Conservation (phyloP, 2,797 vertebrate species). For the Molossus molossus region DNA sequence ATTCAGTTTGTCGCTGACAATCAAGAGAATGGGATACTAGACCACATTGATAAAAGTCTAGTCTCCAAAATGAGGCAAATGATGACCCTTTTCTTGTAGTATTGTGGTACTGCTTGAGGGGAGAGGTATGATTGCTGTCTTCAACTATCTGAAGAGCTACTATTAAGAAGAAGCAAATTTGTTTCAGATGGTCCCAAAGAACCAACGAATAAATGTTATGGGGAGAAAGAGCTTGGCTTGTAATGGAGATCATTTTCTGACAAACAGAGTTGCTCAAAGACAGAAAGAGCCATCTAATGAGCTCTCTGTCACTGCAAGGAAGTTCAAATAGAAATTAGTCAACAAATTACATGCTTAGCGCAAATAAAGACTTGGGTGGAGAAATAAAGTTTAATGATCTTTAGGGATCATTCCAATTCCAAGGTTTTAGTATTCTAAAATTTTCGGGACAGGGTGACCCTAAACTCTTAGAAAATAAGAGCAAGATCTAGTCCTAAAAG, state of each 20-base stretch:
- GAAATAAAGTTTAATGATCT: slow-evolving; percentile 58
- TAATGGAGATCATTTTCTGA: slow-evolving; percentile 57
- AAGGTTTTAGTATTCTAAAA: slow-evolving; percentile 48
- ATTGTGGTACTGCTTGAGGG: neutral
- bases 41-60: slow-evolving; percentile 54
- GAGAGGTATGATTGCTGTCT: slow-evolving; percentile 3
- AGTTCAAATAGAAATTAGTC: slow-evolving; percentile 62
- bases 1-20: slow-evolving; percentile 7
- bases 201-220: slow-evolving; percentile 16
- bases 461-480: slow-evolving; percentile 59
- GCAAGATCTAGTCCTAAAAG: neutral
- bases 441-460: neutral
- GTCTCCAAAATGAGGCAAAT: slow-evolving; percentile 12
- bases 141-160: slow-evolving; percentile 57
- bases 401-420: slow-evolving; percentile 20
- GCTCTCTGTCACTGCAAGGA: slow-evolving; percentile 20
- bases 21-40: slow-evolving; percentile 24
- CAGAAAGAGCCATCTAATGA: slow-evolving; percentile 48
- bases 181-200: slow-evolving; percentile 55
- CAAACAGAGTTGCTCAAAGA: slow-evolving; percentile 40
- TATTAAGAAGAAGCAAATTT: slow-evolving; percentile 55
- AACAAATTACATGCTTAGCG: slow-evolving; percentile 32
- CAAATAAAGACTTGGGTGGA: slow-evolving; percentile 47
- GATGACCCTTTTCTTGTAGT: slow-evolving; percentile 1
- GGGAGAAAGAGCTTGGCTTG: neutral